Conservation (phyloP, 2,113 vertebrate species). For the Gobiocypris rarus region DNA sequence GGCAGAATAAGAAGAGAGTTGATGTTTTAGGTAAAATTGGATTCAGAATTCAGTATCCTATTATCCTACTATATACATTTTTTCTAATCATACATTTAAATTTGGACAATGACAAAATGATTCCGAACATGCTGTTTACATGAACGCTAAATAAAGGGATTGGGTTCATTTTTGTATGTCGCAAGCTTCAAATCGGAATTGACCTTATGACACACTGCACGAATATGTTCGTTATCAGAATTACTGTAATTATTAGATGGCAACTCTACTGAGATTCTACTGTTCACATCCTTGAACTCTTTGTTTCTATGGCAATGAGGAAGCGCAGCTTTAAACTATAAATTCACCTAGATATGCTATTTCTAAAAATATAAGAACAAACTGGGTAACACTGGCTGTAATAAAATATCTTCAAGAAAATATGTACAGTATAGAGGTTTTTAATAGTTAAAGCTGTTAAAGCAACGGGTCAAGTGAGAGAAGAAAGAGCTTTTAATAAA, state of each 20-base stretch:
- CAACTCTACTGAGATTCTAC: neutral
- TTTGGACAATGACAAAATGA: too few relatives aligned
- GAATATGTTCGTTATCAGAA: neutral
- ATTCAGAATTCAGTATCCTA: neutral
- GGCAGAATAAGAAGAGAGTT: too few relatives aligned
- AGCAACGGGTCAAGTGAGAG: neutral
- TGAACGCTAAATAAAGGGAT: too few relatives aligned
- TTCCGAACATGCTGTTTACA: too few relatives aligned
- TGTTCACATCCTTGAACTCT: neutral
- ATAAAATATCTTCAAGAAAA: neutral
- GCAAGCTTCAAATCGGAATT: too few relatives aligned
- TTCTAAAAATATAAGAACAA: constrained; percentile 9
- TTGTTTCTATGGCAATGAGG: constrained; percentile 19
- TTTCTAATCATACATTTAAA: too few relatives aligned
- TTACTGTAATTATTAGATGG: constrained; percentile 12
- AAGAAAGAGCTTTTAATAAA: neutral
- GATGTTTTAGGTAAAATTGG: too few relatives aligned
- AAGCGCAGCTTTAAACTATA: neutral
- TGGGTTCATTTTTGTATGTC: too few relatives aligned
- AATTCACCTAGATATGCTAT: neutral
- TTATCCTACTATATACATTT: too few relatives aligned
- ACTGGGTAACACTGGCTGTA: neutral
- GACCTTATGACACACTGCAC: too few relatives aligned
- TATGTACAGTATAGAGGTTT: neutral
- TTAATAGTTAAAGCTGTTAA: neutral